Evolutionary conservation across 2,113 vertebrate genomes (phyloP).

Genomic region (Irena cyanogastra): DNA sequence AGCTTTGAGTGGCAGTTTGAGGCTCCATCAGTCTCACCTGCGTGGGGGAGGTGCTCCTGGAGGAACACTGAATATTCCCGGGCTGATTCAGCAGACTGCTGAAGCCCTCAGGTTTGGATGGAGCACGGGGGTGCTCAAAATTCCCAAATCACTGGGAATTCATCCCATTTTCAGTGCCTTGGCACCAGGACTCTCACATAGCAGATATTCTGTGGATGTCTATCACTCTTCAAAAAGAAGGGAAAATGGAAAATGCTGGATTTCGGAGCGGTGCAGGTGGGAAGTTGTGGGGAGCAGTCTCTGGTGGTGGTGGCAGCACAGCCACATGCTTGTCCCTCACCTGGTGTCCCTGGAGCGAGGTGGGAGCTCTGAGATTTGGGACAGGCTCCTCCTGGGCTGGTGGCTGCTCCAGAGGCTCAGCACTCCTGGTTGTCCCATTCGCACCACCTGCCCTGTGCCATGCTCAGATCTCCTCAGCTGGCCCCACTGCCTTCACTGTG

Average conservation of each 20-base stretch:
- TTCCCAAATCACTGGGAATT: background rate
- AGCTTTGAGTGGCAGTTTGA: background rate
- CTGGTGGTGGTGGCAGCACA: background rate
- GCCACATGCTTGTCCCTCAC: accelerated
- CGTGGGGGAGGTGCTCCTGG: background rate
- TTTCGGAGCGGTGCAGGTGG: accelerated
- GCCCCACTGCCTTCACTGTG: background rate
- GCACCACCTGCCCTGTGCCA: background rate
- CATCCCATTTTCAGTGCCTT: background rate
- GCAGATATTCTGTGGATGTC: background rate
- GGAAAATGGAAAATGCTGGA: accelerated
- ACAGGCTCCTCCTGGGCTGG: background rate
- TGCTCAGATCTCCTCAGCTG: accelerated
- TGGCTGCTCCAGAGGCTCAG: background rate
- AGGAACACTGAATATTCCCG: background rate
- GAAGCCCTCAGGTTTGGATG: background rate
- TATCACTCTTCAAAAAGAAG: accelerated
- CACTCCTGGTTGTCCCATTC: background rate
- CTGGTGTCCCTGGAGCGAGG: background rate
- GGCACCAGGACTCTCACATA: background rate
- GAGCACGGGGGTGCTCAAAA: background rate
- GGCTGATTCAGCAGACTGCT: accelerated
- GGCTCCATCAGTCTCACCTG: background rate
- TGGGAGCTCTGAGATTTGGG: background rate
- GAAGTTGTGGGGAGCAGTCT: background rate